These are phyloP conservation scores for Martes flavigula DNA, from an alignment of 2,797 vertebrate species.

Conservation along the genomic window DNA sequence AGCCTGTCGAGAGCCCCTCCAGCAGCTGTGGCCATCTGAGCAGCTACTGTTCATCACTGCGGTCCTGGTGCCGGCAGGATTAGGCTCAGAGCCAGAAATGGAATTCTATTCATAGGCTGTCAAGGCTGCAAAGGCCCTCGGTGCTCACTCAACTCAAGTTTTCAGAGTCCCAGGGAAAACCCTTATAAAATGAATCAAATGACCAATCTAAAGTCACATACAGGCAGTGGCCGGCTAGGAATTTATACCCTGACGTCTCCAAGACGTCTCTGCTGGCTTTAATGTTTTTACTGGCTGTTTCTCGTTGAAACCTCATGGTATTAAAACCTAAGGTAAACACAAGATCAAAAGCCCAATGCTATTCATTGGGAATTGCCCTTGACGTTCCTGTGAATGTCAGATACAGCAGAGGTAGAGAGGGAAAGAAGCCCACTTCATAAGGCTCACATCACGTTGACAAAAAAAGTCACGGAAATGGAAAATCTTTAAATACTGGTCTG, in stretches of 20 bases:
- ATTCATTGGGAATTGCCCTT: neutral
- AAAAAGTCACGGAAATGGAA: neutral
- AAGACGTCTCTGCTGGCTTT: neutral
- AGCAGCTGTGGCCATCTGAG: constrained; percentile 66
- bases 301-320: neutral
- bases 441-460: neutral
- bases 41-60: constrained; percentile 57
- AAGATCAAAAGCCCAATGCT: neutral
- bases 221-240: neutral
- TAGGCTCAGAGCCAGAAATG: constrained; percentile 65
- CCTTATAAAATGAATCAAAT: constrained; percentile 17
- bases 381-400: neutral
- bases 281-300: neutral
- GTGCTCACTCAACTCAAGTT: constrained; percentile 25
- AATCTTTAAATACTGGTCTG: neutral
- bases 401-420: fast-evolving
- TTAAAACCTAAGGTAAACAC: neutral
- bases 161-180: neutral
- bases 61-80: constrained; percentile 71
- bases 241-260: neutral
- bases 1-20: neutral
- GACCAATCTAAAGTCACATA: neutral
- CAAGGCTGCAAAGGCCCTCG: neutral
- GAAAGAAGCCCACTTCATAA: neutral
- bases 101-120: constrained; percentile 66